Evolutionary conservation across 1,140 invertebrate genomes (phyloP).

Genomic region (Aphelenchoides fujianensis): DNA sequence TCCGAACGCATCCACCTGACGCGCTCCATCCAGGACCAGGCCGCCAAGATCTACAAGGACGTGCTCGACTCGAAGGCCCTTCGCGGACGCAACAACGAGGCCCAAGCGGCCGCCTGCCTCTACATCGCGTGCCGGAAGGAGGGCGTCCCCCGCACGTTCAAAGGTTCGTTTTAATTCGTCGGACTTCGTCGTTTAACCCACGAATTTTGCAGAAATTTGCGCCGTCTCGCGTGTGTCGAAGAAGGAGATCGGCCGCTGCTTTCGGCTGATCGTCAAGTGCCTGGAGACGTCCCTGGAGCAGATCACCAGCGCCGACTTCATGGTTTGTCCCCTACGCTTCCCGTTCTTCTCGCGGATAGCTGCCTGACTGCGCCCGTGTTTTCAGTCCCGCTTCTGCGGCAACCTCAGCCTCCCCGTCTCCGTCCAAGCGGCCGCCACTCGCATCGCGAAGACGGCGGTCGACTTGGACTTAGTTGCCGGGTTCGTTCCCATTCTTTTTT

Average conservation of each 20-base stretch:
- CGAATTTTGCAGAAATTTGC: conserved; percentile 76
- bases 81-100: conserved; percentile 90
- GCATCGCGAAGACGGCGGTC: conserved; percentile 92
- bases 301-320: conserved; percentile 97
- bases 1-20: conserved; percentile 94
- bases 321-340: conserved; percentile 69
- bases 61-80: conserved; percentile 92
- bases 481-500: conserved; percentile 52
- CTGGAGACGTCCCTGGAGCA: conserved; percentile 89
- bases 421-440: conserved; percentile 89
- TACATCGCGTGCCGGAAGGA: conserved; percentile 99
- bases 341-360: conserved; percentile 7
- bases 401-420: conserved; percentile 75
- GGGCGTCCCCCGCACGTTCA: conserved; percentile 95
- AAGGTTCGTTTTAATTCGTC: too few relatives aligned
- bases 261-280: conserved; percentile 86
- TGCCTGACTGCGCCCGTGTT: too few relatives aligned
- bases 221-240: conserved; percentile 97
- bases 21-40: conserved; percentile 86
- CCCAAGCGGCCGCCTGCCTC: conserved; percentile 94
- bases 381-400: conserved; percentile 69
- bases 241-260: conserved; percentile 96
- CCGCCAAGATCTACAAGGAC: conserved; percentile 94
- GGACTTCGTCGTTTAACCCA: conserved; percentile 16
- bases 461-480: conserved; percentile 96